These are phyloP conservation scores for Nemopilema nomurai DNA, from an alignment of 30 jellyfish, hydroid and myxozoan genomes.

Conservation along the genomic window DNA sequence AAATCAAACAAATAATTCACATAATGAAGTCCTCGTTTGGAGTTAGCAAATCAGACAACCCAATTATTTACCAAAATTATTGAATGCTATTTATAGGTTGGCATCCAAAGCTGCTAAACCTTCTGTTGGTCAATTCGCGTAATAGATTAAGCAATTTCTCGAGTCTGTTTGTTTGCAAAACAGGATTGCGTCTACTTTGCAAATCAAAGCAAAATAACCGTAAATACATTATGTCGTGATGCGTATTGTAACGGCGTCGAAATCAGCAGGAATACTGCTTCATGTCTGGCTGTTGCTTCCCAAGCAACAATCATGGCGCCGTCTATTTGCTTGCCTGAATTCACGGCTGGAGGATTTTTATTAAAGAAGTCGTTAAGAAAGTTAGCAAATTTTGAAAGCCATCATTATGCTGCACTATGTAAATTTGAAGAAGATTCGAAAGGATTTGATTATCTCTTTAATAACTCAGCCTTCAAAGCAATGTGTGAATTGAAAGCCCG, in stretches of 20 bases:
- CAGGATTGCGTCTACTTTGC: not conserved
- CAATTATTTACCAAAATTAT: not conserved
- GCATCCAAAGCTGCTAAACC: not conserved
- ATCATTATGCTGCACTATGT: not conserved
- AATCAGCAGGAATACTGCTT: constrained; percentile 13
- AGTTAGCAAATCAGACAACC: not conserved
- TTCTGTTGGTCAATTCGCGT: not conserved
- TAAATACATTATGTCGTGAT: not conserved
- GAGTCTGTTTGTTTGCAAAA: not conserved
- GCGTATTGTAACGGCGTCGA: constrained; percentile 13
- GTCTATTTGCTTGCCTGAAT: not conserved
- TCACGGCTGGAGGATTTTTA: not conserved
- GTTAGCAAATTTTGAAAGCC: constrained; percentile 28
- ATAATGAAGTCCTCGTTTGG: not conserved
- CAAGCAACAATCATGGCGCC: constrained; percentile 7
- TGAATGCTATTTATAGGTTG: not conserved
- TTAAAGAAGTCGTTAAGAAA: constrained; percentile 3
- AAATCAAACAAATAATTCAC: not conserved
- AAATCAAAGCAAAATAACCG: not conserved
- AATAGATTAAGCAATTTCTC: not conserved
- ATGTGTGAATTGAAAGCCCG: constrained; percentile 23
- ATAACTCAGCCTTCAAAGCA: constrained; percentile 16
- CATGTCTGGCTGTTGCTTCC: not conserved
- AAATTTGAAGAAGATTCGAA: not conserved
- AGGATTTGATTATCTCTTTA: constrained; percentile 22